phyloP scores from a whole-genome alignment of 1,140 invertebrate species.

The Rhopalosiphum maidis region DNA sequence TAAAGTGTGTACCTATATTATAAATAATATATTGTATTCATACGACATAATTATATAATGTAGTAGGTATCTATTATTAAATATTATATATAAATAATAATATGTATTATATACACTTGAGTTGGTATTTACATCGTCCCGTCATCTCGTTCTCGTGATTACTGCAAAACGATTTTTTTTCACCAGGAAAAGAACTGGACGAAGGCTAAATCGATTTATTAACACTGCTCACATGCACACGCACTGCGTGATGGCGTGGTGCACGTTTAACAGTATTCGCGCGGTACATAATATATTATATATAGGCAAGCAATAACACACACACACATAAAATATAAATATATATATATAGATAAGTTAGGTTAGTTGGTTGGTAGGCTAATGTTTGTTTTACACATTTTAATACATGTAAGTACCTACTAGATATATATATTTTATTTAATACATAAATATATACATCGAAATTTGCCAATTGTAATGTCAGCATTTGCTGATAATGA shows the following conservation, averaged over 20 bases:
- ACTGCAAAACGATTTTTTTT: conserved; percentile 3
- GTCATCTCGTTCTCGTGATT: background rate
- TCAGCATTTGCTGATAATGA: background rate
- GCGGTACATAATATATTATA: background rate
- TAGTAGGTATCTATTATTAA: background rate
- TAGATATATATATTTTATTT: background rate
- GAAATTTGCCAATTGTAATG: background rate
- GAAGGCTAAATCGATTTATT: conserved; percentile 53
- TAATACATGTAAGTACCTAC: background rate
- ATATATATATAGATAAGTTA: background rate
- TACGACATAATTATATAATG: background rate
- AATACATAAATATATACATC: background rate
- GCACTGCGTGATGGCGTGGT: background rate
- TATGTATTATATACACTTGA: background rate
- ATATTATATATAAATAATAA: background rate
- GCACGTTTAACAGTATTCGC: background rate
- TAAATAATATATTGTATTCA: background rate
- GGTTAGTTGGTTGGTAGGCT: background rate
- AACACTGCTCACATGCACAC: conserved; percentile 10
- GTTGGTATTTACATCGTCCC: too few species aligned
- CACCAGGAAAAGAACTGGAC: conserved; percentile 48
- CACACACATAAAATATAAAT: background rate
- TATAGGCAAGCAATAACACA: background rate
- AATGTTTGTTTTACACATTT: background rate
- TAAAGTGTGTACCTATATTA: background rate